These are phyloP conservation scores for Drosophila nr. fundita DNA, from an alignment of 2,888 invertebrate genomes.

Conservation along the genomic window DNA sequence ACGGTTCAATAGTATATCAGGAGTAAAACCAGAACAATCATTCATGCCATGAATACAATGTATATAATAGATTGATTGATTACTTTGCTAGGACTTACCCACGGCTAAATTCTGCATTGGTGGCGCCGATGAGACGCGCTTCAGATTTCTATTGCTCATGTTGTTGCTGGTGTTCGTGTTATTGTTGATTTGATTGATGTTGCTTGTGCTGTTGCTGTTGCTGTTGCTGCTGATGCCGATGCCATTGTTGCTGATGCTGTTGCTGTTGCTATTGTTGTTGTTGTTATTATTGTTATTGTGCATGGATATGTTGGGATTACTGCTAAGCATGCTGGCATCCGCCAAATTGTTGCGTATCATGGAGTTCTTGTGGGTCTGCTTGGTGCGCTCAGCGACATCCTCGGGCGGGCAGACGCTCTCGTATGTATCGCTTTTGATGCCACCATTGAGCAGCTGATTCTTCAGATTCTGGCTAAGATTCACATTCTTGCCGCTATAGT, in stretches of 20 bases:
- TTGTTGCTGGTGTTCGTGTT: constrained; percentile 53
- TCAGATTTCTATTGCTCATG: constrained; percentile 84
- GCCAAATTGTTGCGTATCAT: constrained; percentile 83
- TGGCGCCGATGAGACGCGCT: constrained; percentile 87
- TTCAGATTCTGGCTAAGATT: constrained; percentile 73
- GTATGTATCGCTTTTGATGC: constrained; percentile 85
- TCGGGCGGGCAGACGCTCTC: constrained; percentile 85
- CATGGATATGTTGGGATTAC: constrained; percentile 56
- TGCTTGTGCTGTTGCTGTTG: constrained; percentile 43
- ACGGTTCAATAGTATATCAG: neutral
- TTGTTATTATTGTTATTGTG: constrained; percentile 45
- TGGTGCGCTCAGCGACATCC: constrained; percentile 84
- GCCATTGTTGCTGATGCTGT: constrained; percentile 34
- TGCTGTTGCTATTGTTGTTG: constrained; percentile 62
- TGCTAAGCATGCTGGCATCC: constrained; percentile 44
- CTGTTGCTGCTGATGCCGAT: constrained; percentile 51
- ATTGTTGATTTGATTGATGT: constrained; percentile 29
- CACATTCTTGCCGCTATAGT: constrained; percentile 80
- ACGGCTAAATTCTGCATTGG: constrained; percentile 84
- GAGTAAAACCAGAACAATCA: neutral
- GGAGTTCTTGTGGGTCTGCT: constrained; percentile 83
- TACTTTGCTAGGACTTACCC: constrained; percentile 70
- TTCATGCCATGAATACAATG: neutral
- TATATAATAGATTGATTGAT: neutral
- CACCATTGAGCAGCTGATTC: constrained; percentile 81